Conservation (phyloP, 1,140 invertebrate species). For the Stegodyphus dumicola region DNA sequence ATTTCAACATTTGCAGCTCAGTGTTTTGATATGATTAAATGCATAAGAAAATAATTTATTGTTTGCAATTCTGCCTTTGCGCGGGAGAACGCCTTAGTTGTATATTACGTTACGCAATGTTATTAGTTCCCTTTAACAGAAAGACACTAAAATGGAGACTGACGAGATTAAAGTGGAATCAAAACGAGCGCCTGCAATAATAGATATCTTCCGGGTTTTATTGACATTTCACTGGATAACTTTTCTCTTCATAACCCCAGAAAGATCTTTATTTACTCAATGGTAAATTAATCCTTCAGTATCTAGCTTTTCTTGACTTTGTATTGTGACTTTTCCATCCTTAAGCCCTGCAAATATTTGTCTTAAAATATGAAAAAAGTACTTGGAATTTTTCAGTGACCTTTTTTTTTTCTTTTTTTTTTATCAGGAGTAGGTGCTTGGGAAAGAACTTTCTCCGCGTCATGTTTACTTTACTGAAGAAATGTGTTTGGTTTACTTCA, state of each 20-base stretch:
- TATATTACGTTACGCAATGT: too few species aligned
- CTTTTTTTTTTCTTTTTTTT: neutral
- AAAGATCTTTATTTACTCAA: conserved; percentile 46
- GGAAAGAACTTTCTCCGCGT: conserved; percentile 23
- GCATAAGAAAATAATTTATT: too few species aligned
- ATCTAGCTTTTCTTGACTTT: conserved; percentile 21
- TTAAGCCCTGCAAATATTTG: conserved; percentile 37
- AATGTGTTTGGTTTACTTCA: conserved; percentile 24
- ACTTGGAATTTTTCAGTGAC: conserved; percentile 2
- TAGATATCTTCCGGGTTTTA: conserved; percentile 34
- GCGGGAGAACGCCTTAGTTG: too few species aligned
- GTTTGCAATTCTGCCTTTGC: too few species aligned
- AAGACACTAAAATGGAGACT: conserved; percentile 25
- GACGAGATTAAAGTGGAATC: neutral
- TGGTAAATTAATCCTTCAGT: conserved; percentile 38
- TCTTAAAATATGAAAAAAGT: conserved; percentile 51
- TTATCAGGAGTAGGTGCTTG: neutral
- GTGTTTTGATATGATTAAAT: too few species aligned
- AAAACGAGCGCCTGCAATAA: conserved; percentile 31
- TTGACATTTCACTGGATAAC: conserved; percentile 17
- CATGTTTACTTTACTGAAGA: conserved; percentile 28
- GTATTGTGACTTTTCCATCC: conserved; percentile 18
- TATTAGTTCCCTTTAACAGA: too few species aligned
- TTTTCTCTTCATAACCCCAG: conserved; percentile 26
- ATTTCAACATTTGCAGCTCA: too few species aligned